Evolutionary conservation across 2,888 invertebrate species (phyloP), one percentile per base, ranked within the genome.

Genomic region (Helleia helle): DNA sequence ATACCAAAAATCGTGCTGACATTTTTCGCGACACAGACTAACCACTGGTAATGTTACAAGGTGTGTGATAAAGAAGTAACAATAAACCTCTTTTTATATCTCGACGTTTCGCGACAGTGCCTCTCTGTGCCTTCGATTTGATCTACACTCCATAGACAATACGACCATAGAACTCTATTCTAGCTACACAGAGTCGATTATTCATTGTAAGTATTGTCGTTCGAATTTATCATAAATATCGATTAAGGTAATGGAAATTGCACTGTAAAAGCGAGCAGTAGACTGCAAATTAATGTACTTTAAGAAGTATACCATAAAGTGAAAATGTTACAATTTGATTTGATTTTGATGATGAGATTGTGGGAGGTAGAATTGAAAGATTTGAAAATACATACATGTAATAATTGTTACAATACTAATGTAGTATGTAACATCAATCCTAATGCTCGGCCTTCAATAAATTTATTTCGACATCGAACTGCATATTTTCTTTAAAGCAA

Each of bases 71-170:
- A 79, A 80, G 73, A 80, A 79, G 77, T 79, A 75, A 65, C 69
- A 76, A 72, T 71, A 76, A 75, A 80, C 73, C 80, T 75, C 77
- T 81, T 83, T 83, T 81, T 83, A 83, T 83, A 83, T 76, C 62
- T 65, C 81, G 79, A 83, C 83, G 77, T 79, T 83, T 81, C 80
- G 81, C 81, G 83, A 83, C 75, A 74, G 68, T 71, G 76, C 72
- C 65, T 73, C 75, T 71, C 58, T 44, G 58, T 60, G 45, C 51
- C 64, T 65, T 62, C 62, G 52, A 62, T 62, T 59, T 59, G 56
- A 62, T 58, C 56, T 52, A 51, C 55, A 43, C 43, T 37, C 14
- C 9, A 29, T 11, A 37, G 17, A 46, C 56, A 55, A 26, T 49
- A 27, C 62, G 55, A 51, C 8, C 1, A 40, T 22, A 39, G 9